phyloP scores from a whole-genome alignment of 2,113 vertebrate species.

The Anhinga rufa region DNA sequence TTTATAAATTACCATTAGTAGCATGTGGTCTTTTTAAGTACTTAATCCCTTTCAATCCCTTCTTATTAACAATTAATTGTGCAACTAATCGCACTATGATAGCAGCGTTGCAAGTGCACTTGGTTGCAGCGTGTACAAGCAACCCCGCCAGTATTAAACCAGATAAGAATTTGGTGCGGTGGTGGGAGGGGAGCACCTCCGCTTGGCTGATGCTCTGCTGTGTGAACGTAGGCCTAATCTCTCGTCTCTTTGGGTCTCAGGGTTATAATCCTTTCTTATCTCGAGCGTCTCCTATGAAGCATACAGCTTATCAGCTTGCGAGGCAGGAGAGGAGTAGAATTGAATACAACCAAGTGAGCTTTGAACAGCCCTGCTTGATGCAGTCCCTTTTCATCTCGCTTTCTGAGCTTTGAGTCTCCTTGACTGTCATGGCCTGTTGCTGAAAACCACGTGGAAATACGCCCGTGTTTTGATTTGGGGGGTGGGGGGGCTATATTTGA shows the following conservation, averaged over 20 bases:
- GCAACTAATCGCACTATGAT: conserved; percentile 32
- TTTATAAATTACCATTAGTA: not conserved
- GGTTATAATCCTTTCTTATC: not conserved
- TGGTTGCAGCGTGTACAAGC: not conserved
- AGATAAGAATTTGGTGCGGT: not conserved
- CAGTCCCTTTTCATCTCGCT: not conserved
- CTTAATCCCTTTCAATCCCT: conserved; percentile 38
- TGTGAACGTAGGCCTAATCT: not conserved
- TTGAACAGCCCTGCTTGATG: not conserved
- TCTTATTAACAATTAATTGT: conserved; percentile 56
- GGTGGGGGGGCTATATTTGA: no score
- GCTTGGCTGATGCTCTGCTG: not conserved
- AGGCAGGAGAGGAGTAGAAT: not conserved
- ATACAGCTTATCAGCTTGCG: not conserved
- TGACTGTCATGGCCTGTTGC: not conserved
- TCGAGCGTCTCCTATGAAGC: not conserved
- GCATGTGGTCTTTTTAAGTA: not conserved
- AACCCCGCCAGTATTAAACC: not conserved
- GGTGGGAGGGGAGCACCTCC: not conserved
- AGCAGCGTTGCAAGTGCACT: not conserved
- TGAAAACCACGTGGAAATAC: not conserved
- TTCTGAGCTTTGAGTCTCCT: not conserved
- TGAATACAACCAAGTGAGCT: not conserved
- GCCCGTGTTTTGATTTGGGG: not conserved
- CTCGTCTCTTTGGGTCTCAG: not conserved